Percentiles rank a stretch among this genome's conserved stretches.
Evolutionary conservation across 53 echinoderm and acorn worm genomes (phyloP).

Genomic region (Hippasteria phrygiana): DNA sequence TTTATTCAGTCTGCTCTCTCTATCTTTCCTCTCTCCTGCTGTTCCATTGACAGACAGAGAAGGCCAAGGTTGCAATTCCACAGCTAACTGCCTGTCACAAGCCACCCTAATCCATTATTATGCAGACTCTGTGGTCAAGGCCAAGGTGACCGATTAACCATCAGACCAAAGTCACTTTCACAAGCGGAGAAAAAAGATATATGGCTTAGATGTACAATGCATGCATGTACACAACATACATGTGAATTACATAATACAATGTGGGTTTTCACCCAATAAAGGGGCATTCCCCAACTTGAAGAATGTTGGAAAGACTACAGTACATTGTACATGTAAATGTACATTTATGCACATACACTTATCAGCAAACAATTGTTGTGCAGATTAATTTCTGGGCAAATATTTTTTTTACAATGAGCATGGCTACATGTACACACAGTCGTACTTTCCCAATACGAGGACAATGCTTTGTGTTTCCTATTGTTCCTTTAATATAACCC

Average conservation of each 20-base stretch:
- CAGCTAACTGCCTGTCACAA: not conserved
- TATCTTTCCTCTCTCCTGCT: not conserved
- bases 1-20: not conserved
- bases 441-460: no score
- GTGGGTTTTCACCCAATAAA: no score
- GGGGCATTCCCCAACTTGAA: no score
- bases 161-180: not conserved
- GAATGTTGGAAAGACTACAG: no score
- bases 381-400: not conserved
- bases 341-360: no score
- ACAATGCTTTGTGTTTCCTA: no score
- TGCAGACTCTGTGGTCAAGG: conserved; percentile 9
- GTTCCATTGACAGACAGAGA: not conserved
- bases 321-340: not conserved
- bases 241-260: no score
- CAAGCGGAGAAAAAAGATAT: not conserved
- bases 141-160: not conserved
- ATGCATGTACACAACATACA: no score
- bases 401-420: not conserved
- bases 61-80: conserved; percentile 2
- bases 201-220: not conserved
- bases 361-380: no score
- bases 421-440: no score
- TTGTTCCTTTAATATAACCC: no score
- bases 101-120: not conserved